A percentile compares a stretch with the other conserved stretches of the same genome.
These are phyloP conservation scores for Rhincodon typus DNA, from an alignment of 2,797 vertebrate genomes.

Conservation along the genomic window DNA sequence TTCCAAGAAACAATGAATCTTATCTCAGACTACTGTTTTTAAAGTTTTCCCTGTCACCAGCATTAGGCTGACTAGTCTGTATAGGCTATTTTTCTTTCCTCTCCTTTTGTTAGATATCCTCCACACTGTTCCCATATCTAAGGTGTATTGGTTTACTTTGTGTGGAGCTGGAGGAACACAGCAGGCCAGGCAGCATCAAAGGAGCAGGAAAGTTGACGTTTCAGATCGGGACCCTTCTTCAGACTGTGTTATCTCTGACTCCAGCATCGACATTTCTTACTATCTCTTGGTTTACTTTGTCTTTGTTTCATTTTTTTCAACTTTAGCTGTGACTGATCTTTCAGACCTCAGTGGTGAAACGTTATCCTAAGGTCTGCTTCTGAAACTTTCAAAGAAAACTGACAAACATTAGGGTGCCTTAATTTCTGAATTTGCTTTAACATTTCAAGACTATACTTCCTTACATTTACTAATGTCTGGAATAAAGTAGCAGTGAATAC, in stretches of 20 bases:
- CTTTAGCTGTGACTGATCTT: neutral
- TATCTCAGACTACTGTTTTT: neutral
- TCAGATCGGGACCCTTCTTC: too few relatives aligned
- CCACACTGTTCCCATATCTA: neutral
- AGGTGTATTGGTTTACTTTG: neutral
- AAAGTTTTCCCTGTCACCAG: neutral
- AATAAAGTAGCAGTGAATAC: neutral
- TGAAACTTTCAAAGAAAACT: neutral
- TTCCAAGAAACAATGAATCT: neutral
- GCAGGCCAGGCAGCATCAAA: too few relatives aligned
- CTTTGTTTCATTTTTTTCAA: neutral
- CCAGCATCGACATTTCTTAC: too few relatives aligned
- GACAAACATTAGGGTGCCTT: neutral
- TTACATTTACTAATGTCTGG: neutral
- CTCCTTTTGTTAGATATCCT: neutral
- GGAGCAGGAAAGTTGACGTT: too few relatives aligned
- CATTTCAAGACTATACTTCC: neutral
- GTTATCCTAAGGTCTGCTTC: neutral
- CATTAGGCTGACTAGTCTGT: neutral
- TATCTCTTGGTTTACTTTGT: neutral
- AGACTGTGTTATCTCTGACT: too few relatives aligned
- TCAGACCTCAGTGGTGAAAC: neutral
- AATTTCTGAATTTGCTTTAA: neutral
- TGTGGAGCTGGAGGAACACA: too few relatives aligned
- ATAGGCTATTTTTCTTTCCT: neutral